Conservation (phyloP, 2,797 vertebrate species). For the Tauraco hartlaubi region DNA sequence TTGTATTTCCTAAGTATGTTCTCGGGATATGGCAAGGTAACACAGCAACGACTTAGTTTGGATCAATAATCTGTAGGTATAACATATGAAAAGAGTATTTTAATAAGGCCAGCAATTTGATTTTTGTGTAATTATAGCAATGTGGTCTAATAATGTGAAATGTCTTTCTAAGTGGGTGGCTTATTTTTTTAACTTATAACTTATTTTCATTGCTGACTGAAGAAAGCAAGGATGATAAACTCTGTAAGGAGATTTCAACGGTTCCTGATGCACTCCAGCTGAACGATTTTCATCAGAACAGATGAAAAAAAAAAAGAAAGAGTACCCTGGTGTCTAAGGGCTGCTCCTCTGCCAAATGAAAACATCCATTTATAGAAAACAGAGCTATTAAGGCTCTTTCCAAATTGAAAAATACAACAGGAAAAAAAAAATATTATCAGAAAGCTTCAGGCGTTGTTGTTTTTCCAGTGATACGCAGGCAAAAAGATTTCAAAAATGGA, state of each 20-base stretch:
- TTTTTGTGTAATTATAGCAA: background rate
- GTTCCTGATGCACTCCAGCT: background rate
- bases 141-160: background rate
- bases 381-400: background rate
- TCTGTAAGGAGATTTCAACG: background rate
- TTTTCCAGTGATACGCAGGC: background rate
- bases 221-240: background rate
- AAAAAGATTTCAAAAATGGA: background rate
- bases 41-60: background rate
- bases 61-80: background rate
- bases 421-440: background rate
- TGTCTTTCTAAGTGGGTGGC: background rate
- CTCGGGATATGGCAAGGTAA: background rate
- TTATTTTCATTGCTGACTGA: background rate
- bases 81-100: background rate
- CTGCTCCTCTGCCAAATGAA: constrained; percentile 5
- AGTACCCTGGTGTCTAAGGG: background rate
- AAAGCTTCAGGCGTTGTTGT: background rate
- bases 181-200: background rate
- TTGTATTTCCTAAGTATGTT: background rate
- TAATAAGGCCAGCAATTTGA: background rate
- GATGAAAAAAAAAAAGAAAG: background rate
- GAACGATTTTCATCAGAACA: background rate
- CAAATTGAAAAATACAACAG: background rate
- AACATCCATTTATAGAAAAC: background rate